Conservation (phyloP, 92 coral and sea anemone species). For the Epizoanthus scotinus region DNA sequence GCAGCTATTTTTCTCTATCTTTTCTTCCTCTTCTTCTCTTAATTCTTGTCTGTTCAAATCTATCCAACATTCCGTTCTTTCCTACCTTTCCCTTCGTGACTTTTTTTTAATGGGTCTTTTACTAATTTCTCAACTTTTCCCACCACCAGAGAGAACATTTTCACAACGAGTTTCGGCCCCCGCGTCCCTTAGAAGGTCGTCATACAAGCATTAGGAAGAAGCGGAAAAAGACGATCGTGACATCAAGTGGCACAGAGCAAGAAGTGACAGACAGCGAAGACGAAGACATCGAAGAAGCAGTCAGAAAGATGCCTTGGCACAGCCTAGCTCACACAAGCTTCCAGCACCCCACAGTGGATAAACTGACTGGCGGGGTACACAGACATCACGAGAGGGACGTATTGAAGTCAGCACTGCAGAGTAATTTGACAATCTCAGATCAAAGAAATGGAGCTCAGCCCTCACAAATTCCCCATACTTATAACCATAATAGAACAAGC, state of each 20-base stretch:
- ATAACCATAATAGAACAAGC: constrained; percentile 11
- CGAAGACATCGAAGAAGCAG: constrained; percentile 56
- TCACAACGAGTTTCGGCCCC: constrained; percentile 63
- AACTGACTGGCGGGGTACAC: constrained; percentile 20
- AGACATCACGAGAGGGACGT: neutral
- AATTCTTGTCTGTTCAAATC: too few species aligned
- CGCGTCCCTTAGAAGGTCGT: constrained; percentile 84
- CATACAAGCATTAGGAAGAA: constrained; percentile 67
- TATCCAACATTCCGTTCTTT: too few species aligned
- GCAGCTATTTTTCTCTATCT: too few species aligned
- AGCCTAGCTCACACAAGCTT: constrained; percentile 33
- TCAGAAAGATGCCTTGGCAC: constrained; percentile 39
- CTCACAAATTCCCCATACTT: neutral
- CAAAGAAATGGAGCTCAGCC: constrained; percentile 28
- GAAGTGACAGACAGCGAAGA: constrained; percentile 76
- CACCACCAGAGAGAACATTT: constrained; percentile 73
- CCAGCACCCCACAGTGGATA: constrained; percentile 23
- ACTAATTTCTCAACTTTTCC: neutral
- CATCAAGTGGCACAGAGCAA: constrained; percentile 66
- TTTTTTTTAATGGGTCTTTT: too few species aligned
- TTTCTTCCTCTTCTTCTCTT: too few species aligned
- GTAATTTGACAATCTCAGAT: constrained; percentile 31
- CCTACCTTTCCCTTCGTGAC: too few species aligned
- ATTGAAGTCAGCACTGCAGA: constrained; percentile 25
- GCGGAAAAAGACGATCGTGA: constrained; percentile 41